phyloP scores from a whole-genome alignment of 2,113 vertebrate genomes.

The Dipodomys ordii region DNA sequence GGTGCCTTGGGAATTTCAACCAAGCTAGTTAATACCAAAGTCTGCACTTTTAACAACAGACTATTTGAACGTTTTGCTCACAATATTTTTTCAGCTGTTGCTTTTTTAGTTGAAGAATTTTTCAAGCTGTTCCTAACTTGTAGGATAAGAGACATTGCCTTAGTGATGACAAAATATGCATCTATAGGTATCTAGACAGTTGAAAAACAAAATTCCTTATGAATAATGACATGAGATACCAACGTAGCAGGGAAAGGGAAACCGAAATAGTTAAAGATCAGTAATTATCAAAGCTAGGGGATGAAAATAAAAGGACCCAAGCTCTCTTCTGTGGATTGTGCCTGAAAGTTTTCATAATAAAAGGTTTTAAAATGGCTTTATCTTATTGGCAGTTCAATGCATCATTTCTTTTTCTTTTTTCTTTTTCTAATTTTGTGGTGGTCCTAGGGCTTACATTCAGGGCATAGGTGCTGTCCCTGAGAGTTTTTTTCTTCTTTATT shows the following conservation, averaged over 20 bases:
- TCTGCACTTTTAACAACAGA: not conserved
- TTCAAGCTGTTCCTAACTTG: not conserved
- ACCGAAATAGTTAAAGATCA: not conserved
- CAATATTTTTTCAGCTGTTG: not conserved
- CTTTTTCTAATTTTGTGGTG: no score
- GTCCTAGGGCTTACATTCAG: no score
- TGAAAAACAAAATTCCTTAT: slow-evolving; percentile 5
- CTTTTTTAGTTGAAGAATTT: not conserved
- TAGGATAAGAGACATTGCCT: not conserved
- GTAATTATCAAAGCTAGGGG: not conserved
- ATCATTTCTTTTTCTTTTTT: slow-evolving; percentile 3
- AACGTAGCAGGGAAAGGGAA: not conserved
- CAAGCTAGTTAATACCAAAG: not conserved
- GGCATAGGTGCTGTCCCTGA: no score
- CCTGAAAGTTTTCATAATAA: not conserved
- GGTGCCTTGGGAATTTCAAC: not conserved
- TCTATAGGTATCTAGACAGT: not conserved
- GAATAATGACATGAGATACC: not conserved
- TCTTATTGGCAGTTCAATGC: not conserved
- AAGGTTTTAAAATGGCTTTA: not conserved
- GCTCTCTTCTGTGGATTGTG: not conserved
- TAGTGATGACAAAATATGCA: not conserved
- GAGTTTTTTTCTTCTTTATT: no score
- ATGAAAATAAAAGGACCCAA: not conserved
- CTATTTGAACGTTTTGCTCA: not conserved